These are phyloP conservation scores for Passerina amoena DNA, from an alignment of 2,113 vertebrate species.

Conservation along the genomic window DNA sequence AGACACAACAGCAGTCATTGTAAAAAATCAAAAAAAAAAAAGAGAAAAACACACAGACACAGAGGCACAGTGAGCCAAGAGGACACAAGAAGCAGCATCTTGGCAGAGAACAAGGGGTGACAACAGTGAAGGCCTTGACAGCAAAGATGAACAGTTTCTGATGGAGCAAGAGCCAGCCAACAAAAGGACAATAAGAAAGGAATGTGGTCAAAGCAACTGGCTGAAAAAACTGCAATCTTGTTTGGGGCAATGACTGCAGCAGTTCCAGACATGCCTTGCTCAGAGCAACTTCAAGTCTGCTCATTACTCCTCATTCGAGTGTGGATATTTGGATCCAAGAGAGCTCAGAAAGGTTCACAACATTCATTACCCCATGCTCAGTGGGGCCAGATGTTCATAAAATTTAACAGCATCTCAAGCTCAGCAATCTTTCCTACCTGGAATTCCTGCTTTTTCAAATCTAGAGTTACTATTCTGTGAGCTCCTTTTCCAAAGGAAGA, in stretches of 20 bases:
- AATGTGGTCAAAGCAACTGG: not conserved
- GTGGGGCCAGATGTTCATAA: not conserved
- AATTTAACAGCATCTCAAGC: not conserved
- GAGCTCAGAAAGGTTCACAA: not conserved
- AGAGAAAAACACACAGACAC: not conserved
- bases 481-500: not conserved
- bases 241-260: not conserved
- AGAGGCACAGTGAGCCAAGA: conserved; percentile 21
- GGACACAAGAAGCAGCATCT: conserved; percentile 38
- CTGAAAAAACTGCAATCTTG: not conserved
- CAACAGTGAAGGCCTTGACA: conserved; percentile 46
- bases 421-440: not conserved
- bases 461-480: fast-evolving
- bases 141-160: conserved; percentile 41
- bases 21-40: not conserved
- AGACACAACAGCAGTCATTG: conserved; percentile 21
- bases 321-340: not conserved
- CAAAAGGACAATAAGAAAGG: conserved; percentile 35
- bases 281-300: not conserved
- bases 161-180: conserved; percentile 6
- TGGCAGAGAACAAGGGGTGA: conserved; percentile 37
- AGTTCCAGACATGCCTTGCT: not conserved
- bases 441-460: not conserved
- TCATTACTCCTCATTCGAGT: not conserved
- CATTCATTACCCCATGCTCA: not conserved